These are phyloP conservation scores for Lithobates sylvaticus DNA, from an alignment of 2,797 vertebrate species.

Conservation along the genomic window DNA sequence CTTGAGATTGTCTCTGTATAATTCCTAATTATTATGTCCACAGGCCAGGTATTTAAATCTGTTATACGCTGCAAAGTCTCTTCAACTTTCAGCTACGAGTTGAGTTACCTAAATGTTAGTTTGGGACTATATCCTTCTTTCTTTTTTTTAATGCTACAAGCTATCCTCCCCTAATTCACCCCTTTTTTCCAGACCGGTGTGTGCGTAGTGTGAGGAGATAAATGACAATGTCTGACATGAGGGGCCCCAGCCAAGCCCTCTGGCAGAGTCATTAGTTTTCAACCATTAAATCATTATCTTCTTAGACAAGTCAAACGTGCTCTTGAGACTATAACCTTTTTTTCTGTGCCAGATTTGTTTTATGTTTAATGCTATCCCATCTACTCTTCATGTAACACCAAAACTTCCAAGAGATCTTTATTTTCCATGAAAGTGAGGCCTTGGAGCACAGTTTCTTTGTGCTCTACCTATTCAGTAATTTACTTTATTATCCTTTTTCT, in stretches of 20 bases:
- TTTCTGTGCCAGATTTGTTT: slow-evolving; percentile 61
- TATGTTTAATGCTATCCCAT: slow-evolving; percentile 47
- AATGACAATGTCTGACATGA: slow-evolving; percentile 78
- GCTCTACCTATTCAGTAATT: background rate
- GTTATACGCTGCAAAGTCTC: background rate
- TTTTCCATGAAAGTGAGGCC: background rate
- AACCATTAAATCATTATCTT: slow-evolving; percentile 81
- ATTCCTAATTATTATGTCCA: slow-evolving; percentile 34
- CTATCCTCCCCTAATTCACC: slow-evolving; percentile 41
- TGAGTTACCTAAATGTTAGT: slow-evolving; percentile 25
- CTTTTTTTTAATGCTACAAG: slow-evolving; percentile 24
- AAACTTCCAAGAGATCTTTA: slow-evolving; percentile 30
- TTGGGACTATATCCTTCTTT: background rate
- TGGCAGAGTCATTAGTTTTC: slow-evolving; percentile 83
- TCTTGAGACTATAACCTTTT: slow-evolving; percentile 68
- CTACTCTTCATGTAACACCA: slow-evolving; percentile 29
- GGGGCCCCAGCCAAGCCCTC: slow-evolving; percentile 77
- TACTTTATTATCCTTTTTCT: background rate
- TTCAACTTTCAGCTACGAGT: background rate
- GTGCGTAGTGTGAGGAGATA: slow-evolving; percentile 64
- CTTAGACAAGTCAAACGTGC: slow-evolving; percentile 80
- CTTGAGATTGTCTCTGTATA: slow-evolving; percentile 68
- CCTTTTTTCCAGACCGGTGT: slow-evolving; percentile 51
- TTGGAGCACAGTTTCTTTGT: background rate
- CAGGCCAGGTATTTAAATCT: background rate